phyloP scores from a whole-genome alignment of 1,140 invertebrate genomes.

The Phymorhynchus buccinoides region DNA sequence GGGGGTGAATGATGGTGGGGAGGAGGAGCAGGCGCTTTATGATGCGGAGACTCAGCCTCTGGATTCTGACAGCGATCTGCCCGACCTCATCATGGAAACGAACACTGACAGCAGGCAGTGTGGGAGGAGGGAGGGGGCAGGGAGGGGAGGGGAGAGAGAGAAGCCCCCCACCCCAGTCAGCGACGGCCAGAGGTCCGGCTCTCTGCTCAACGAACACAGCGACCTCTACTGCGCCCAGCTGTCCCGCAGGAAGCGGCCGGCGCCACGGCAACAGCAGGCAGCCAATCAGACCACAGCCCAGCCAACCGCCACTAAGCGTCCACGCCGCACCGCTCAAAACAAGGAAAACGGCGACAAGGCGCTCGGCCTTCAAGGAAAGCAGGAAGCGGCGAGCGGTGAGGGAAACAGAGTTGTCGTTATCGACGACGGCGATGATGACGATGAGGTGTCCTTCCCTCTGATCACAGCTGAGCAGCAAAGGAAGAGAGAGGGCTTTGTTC shows the following conservation, averaged over 20 bases:
- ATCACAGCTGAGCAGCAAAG: background rate
- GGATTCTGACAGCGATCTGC: slow-evolving; percentile 17
- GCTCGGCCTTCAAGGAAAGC: background rate
- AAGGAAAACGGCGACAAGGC: background rate
- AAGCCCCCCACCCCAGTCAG: background rate
- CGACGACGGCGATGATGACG: background rate
- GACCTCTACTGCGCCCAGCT: slow-evolving; percentile 19
- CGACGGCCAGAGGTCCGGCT: slow-evolving; percentile 13
- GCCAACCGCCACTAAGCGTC: background rate
- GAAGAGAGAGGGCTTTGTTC: background rate
- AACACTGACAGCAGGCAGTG: background rate
- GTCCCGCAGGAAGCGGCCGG: background rate
- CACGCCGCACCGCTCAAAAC: background rate
- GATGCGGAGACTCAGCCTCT: slow-evolving; percentile 4
- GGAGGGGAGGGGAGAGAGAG: background rate
- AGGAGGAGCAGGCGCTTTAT: background rate
- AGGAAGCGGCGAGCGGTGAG: background rate
- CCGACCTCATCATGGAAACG: background rate
- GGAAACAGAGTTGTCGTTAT: background rate
- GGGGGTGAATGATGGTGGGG: background rate
- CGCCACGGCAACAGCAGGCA: no score
- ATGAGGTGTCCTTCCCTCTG: background rate
- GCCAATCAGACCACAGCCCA: background rate
- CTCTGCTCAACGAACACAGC: background rate
- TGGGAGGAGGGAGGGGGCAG: background rate